Evolutionary conservation across 23 tunicate species (phyloP).

Genomic region (Phallusia fumigata): DNA sequence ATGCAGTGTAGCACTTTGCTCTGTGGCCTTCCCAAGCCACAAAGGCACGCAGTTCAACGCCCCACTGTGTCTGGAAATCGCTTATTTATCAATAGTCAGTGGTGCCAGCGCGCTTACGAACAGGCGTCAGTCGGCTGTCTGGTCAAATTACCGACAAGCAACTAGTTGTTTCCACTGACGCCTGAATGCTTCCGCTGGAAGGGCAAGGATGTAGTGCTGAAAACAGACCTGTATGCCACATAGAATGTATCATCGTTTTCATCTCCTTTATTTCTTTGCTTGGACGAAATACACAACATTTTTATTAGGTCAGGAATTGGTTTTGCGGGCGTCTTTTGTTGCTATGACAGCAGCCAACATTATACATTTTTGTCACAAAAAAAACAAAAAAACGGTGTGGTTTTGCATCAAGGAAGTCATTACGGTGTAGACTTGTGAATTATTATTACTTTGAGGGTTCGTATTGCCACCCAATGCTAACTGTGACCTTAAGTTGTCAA

Average conservation of each 20-base stretch:
- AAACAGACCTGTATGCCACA: no score
- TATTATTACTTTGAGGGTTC: no score
- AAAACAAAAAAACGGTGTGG: no score
- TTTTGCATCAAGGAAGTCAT: no score
- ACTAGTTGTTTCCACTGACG: background rate
- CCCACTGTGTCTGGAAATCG: background rate
- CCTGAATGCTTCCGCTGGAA: background rate
- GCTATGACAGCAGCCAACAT: background rate
- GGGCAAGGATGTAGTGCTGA: background rate
- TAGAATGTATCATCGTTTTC: no score
- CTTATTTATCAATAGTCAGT: background rate
- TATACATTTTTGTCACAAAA: no score
- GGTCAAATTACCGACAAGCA: background rate
- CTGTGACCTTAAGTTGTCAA: no score
- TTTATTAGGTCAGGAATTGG: no score
- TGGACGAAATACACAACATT: background rate
- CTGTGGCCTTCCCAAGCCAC: no score
- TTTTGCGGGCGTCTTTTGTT: background rate
- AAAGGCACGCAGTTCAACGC: background rate
- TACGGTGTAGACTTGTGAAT: no score
- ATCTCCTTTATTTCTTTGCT: background rate
- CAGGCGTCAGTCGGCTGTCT: conserved; percentile 6
- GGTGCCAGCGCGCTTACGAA: background rate
- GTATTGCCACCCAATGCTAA: no score
- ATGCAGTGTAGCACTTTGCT: no score